A percentile compares a stretch with the other conserved stretches of the same genome.
Evolutionary conservation across 2,797 vertebrate species (phyloP).

Genomic region (Phrynocephalus vlangalii): DNA sequence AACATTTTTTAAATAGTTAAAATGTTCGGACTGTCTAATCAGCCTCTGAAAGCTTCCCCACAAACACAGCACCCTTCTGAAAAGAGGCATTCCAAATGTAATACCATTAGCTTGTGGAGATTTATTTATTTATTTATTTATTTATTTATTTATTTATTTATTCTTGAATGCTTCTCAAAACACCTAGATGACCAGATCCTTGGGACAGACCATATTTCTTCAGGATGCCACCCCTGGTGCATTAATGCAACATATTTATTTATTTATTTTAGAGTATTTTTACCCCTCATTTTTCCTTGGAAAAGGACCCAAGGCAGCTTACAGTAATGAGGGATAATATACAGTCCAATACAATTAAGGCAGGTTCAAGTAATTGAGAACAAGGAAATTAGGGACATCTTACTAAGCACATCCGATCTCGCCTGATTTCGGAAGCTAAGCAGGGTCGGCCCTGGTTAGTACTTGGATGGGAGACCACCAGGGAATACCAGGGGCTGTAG

Average conservation of each 20-base stretch:
- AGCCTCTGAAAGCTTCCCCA: constrained; percentile 30
- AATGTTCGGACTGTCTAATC: constrained; percentile 58
- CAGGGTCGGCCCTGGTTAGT: too few relatives aligned
- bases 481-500: too few relatives aligned
- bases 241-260: too few relatives aligned
- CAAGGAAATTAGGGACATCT: too few relatives aligned
- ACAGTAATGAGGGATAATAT: too few relatives aligned
- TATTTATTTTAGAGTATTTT: not conserved
- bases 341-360: too few relatives aligned
- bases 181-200: not conserved
- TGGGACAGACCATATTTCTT: constrained; percentile 21
- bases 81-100: constrained; percentile 14
- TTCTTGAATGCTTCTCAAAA: constrained; percentile 35
- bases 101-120: not conserved
- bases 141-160: not conserved
- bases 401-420: too few relatives aligned
- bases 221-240: constrained; percentile 35
- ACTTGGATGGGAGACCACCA: too few relatives aligned
- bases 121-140: not conserved
- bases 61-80: not conserved
- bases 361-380: too few relatives aligned
- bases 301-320: too few relatives aligned
- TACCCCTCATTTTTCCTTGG: too few relatives aligned
- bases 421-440: too few relatives aligned
- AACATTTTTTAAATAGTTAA: constrained; percentile 70